These are phyloP conservation scores for Ophion ellenae DNA, from an alignment of 2,888 invertebrate species.

Conservation along the genomic window DNA sequence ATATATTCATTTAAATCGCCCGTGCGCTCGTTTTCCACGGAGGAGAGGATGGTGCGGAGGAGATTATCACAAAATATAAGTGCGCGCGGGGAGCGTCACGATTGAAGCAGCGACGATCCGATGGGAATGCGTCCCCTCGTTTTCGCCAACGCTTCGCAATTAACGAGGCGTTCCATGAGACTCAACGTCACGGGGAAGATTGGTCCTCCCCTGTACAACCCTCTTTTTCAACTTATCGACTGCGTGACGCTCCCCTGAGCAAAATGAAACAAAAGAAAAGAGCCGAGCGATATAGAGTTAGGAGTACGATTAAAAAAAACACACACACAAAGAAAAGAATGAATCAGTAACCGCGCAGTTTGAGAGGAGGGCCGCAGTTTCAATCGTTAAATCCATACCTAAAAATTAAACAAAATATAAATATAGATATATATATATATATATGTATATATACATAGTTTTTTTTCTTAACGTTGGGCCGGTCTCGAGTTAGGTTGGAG, in stretches of 20 bases:
- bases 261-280: conserved; percentile 2
- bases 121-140: conserved; percentile 79
- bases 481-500: conserved; percentile 75
- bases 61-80: conserved; percentile 29
- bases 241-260: conserved; percentile 42
- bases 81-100: conserved; percentile 75
- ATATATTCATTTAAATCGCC: background rate
- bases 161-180: conserved; percentile 13
- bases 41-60: conserved; percentile 28
- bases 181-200: background rate
- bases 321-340: conserved; percentile 45
- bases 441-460: background rate
- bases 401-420: conserved; percentile 80
- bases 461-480: conserved; percentile 77
- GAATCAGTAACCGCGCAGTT: conserved; percentile 76
- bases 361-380: conserved; percentile 81
- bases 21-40: conserved; percentile 6
- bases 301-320: conserved; percentile 43
- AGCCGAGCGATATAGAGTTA: conserved; percentile 7
- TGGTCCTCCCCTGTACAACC: background rate
- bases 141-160: conserved; percentile 68
- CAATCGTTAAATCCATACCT: conserved; percentile 82
- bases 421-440: conserved; percentile 57
- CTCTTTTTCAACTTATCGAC: conserved; percentile 2
- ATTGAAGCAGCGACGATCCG: conserved; percentile 71